Evolutionary conservation across 2,888 invertebrate species (phyloP), one percentile per base, ranked within the genome.

Genomic region (Drosophila vallismaia): DNA sequence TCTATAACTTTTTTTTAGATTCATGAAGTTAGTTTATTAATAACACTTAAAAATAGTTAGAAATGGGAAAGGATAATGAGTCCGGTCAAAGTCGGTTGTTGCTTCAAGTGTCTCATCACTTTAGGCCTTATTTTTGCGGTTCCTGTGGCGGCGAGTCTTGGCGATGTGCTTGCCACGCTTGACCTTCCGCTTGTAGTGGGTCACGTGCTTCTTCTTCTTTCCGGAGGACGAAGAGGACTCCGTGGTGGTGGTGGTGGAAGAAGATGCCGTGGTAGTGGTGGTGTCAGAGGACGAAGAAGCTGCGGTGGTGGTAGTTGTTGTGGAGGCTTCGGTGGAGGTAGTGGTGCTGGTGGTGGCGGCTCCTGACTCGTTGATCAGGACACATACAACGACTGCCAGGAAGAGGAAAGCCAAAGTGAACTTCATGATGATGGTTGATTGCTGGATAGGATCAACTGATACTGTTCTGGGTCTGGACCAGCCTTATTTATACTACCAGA

Each of bases 211-310:
- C 49, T 19, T 49, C 29, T 29, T 29, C 19, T 19, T 33, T 8
- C 5, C 6, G 31, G 48, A 31, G 31, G 48, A 45, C 1, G 63
- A 48, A 0, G 52, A 12, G 9, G 48, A 12, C 4, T 29, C 31
- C 6, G 48, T 31, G 31, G 49, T 19, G 31, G 64, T 53, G 4
- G 53, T 59, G 14, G 24, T 38, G 1, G 8, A 42, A 10, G 59
- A n/a, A 0, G 49, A 5, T 0, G 31, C 19, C 2, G 48, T 49
- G 9, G 48, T 49, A 14, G 48, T 49, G 19, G 48, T 26, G 31
- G 48, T 48, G 48, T 29, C 14, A 0, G 48, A 42, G 12, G 38
- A 26, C 2, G 45, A 26, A 1, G 14, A 19, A 0, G 48, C 48
- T 2, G 44, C 9, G 2, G 31, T 31, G 9, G 48, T 31, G 9